A percentile compares a stretch with the other conserved stretches of the same genome.
phyloP scores from a whole-genome alignment of 1,140 invertebrate genomes.

The Solen grandis region DNA sequence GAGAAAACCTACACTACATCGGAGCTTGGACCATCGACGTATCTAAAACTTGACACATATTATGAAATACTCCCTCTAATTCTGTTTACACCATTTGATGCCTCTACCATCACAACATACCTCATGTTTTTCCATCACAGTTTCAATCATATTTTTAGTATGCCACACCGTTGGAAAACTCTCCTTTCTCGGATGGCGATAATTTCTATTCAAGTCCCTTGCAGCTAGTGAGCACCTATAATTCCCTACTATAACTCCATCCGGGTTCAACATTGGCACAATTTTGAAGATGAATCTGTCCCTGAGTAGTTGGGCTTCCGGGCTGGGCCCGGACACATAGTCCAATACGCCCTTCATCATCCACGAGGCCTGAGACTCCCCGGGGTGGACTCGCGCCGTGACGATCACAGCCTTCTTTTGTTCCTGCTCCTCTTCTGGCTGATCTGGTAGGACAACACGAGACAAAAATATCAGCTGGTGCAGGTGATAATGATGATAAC shows the following conservation, averaged over 20 bases:
- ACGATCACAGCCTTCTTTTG: conserved; percentile 83
- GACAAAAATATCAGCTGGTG: too few species aligned
- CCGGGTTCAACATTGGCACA: conserved; percentile 80
- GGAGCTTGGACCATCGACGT: too few species aligned
- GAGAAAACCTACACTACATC: too few species aligned
- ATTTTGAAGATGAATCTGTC: conserved; percentile 86
- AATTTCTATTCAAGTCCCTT: conserved; percentile 79
- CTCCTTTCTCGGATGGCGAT: conserved; percentile 76
- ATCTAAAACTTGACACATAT: too few species aligned
- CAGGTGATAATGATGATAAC: too few species aligned
- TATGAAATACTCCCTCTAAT: too few species aligned
- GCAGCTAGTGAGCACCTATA: conserved; percentile 79
- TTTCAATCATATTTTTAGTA: conserved; percentile 74
- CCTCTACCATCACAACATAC: conserved; percentile 67
- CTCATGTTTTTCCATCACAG: conserved; percentile 69
- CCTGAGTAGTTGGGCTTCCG: conserved; percentile 73
- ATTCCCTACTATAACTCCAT: conserved; percentile 81
- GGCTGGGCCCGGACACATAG: conserved; percentile 72
- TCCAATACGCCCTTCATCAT: conserved; percentile 81
- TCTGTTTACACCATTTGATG: too few species aligned
- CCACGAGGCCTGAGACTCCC: conserved; percentile 80
- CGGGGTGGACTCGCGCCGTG: conserved; percentile 79
- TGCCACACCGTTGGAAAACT: conserved; percentile 77
- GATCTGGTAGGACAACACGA: conserved; percentile 37
- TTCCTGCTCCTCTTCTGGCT: conserved; percentile 58